Evolutionary conservation across 2,113 vertebrate species (phyloP).

Genomic region (Balaenoptera acutorostrata): DNA sequence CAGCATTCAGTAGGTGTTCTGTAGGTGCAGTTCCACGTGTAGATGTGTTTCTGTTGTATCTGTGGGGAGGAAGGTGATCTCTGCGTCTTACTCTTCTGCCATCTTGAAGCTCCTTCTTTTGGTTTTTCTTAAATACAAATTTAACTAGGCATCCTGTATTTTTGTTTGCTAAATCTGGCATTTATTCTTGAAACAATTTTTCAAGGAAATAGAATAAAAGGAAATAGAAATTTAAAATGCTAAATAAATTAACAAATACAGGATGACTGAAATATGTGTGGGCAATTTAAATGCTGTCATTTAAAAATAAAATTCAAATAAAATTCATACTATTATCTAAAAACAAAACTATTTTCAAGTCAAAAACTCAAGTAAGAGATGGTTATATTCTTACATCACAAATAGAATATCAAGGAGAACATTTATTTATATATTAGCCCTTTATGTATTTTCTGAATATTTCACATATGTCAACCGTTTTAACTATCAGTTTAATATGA

Average conservation of each 20-base stretch:
- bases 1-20: too few species aligned
- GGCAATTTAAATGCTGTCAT: not conserved
- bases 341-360: not conserved
- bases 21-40: too few species aligned
- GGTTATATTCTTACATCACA: not conserved
- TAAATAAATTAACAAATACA: not conserved
- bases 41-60: too few species aligned
- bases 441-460: not conserved
- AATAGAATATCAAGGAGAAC: not conserved
- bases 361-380: not conserved
- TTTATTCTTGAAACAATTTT: not conserved
- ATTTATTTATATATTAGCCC: not conserved
- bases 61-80: too few species aligned
- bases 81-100: accelerated
- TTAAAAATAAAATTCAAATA: not conserved
- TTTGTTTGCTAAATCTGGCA: not conserved
- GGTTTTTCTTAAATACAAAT: not conserved
- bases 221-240: not conserved
- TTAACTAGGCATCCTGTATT: not conserved
- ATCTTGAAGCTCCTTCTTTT: too few species aligned
- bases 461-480: not conserved
- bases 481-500: not conserved
- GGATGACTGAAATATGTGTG: not conserved
- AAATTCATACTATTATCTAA: not conserved
- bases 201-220: not conserved